Conservation (phyloP, 2,797 vertebrate genomes). For the Trichosurus vulpecula region DNA sequence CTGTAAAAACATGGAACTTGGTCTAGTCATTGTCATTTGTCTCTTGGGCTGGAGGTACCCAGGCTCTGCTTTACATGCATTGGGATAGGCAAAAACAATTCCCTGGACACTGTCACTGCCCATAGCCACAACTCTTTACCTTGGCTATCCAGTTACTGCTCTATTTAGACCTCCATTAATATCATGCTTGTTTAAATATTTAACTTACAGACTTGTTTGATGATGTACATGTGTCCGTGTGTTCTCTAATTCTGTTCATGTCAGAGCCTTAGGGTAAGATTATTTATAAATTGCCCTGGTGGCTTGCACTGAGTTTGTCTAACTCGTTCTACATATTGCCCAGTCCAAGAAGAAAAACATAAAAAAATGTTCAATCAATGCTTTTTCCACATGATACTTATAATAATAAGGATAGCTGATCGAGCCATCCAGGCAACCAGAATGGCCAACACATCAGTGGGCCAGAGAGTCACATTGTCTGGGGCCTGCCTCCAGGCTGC, state of each 20-base stretch:
- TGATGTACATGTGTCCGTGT: not conserved
- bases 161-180: not conserved
- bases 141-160: not conserved
- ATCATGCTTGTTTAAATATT: not conserved
- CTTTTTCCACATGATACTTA: not conserved
- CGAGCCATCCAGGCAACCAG: not conserved
- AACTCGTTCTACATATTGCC: not conserved
- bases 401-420: not conserved
- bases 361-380: not conserved
- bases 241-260: not conserved
- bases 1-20: not conserved
- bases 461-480: not conserved
- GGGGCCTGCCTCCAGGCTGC: not conserved
- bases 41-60: not conserved
- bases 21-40: conserved; percentile 8
- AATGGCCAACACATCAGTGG: not conserved
- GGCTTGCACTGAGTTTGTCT: not conserved
- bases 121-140: not conserved
- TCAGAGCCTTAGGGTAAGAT: not conserved
- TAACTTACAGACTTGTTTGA: not conserved
- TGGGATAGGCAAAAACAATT: conserved; percentile 15
- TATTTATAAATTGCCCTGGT: not conserved
- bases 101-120: not conserved
- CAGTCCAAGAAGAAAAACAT: not conserved
- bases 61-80: not conserved